Percentiles rank a stretch among this genome's conserved stretches.
These are phyloP conservation scores for Lycodopsis pacificus DNA, from an alignment of 2,797 vertebrate species.

Conservation along the genomic window DNA sequence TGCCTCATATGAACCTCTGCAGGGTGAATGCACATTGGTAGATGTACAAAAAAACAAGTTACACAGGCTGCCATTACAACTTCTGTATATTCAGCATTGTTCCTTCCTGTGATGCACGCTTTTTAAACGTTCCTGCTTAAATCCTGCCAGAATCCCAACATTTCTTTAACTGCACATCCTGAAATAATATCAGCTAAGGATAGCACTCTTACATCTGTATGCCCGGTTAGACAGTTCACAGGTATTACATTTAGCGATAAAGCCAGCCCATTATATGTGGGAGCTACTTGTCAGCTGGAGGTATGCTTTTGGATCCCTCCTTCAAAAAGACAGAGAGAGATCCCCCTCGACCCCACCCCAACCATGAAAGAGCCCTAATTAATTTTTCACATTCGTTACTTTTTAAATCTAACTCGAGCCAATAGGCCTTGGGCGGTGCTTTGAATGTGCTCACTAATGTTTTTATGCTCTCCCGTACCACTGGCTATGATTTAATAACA, in stretches of 20 bases:
- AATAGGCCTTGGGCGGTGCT: slow-evolving; percentile 69
- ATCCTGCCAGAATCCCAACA: not conserved
- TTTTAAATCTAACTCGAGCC: slow-evolving; percentile 81
- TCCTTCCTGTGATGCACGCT: not conserved
- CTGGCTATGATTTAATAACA: slow-evolving; percentile 84
- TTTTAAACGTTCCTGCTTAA: not conserved
- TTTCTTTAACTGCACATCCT: not conserved
- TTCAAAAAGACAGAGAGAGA: slow-evolving; percentile 54
- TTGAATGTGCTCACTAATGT: slow-evolving; percentile 75
- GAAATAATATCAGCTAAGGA: slow-evolving; percentile 6
- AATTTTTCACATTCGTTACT: slow-evolving; percentile 84
- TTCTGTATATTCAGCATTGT: not conserved
- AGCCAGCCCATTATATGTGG: slow-evolving; percentile 31
- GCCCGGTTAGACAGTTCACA: slow-evolving; percentile 23
- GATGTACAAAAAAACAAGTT: too few species aligned
- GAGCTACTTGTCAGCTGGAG: slow-evolving; percentile 10
- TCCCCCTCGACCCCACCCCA: not conserved
- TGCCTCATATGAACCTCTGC: too few species aligned
- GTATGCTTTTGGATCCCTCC: slow-evolving; percentile 35
- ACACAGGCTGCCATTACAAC: too few species aligned
- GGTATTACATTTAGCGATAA: slow-evolving; percentile 28
- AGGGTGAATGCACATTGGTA: too few species aligned
- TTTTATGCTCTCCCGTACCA: slow-evolving; percentile 70
- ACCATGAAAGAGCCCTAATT: slow-evolving; percentile 69
- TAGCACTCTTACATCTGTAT: not conserved